Conservation (phyloP, 1,140 invertebrate genomes). For the Lasaia peninsularis region DNA sequence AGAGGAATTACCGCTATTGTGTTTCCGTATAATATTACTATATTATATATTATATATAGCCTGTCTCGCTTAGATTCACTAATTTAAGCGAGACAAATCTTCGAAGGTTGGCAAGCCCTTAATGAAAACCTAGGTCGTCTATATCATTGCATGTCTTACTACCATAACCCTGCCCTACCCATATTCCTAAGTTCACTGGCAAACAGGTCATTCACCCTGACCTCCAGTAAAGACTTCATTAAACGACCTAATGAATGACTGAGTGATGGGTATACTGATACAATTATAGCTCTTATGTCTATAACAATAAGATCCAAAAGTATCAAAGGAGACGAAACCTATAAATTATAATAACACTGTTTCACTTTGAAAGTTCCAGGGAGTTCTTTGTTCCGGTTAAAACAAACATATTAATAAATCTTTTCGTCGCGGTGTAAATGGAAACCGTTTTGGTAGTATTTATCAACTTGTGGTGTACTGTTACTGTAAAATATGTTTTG, state of each 20-base stretch:
- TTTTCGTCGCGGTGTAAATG: conserved; percentile 1
- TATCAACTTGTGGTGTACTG: not conserved
- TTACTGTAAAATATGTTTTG: not conserved
- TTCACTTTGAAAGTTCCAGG: conserved; percentile 45
- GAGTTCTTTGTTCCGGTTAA: conserved; percentile 40
- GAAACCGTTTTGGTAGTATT: not conserved
- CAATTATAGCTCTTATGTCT: conserved; percentile 20
- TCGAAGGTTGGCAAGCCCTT: not conserved
- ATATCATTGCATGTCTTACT: conserved; percentile 24
- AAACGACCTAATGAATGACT: conserved; percentile 27
- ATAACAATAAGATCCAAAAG: conserved; percentile 16
- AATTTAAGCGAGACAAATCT: no score
- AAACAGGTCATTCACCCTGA: conserved; percentile 54
- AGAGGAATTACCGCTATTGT: no score
- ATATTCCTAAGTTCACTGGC: conserved; percentile 24
- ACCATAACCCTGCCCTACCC: conserved; percentile 25
- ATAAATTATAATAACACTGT: conserved; percentile 19
- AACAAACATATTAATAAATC: conserved; percentile 24
- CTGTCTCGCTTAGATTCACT: no score
- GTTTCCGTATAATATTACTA: no score
- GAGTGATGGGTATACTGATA: not conserved
- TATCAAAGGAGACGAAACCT: not conserved
- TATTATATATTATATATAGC: no score
- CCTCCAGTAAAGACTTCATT: conserved; percentile 54
- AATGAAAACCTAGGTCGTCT: conserved; percentile 28